Conservation (phyloP, 2,797 vertebrate genomes). For the Sphenopsis melanotis region DNA sequence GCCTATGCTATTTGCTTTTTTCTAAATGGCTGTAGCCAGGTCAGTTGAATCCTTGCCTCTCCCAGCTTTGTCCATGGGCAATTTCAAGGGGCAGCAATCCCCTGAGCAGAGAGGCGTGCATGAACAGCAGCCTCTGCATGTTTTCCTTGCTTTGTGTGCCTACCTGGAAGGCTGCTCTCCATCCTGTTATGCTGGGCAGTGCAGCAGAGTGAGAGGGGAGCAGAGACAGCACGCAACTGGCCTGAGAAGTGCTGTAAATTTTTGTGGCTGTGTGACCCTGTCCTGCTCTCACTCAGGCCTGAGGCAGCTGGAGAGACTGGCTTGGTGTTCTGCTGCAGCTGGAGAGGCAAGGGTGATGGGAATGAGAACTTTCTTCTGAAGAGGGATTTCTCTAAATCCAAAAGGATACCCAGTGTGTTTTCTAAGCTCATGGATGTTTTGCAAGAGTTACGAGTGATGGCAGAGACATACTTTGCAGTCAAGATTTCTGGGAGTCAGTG, state of each 20-base stretch:
- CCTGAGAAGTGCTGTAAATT: not conserved
- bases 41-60: not conserved
- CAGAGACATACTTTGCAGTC: not conserved
- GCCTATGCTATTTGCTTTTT: not conserved
- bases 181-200: not conserved
- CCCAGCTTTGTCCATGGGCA: not conserved
- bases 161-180: not conserved
- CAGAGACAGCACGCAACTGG: not conserved
- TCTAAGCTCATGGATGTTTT: not conserved
- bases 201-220: not conserved
- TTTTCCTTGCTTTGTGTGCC: not conserved
- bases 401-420: not conserved
- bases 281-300: not conserved
- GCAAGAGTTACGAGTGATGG: not conserved
- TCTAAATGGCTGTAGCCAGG: not conserved
- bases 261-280: not conserved
- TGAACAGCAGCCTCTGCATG: not conserved
- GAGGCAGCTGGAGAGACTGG: not conserved
- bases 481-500: not conserved
- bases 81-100: not conserved
- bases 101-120: accelerated
- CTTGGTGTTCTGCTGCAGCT: not conserved
- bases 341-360: not conserved
- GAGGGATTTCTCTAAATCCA: not conserved
- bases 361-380: not conserved